phyloP scores from a whole-genome alignment of 2,113 vertebrate species.

The Columbina picui region DNA sequence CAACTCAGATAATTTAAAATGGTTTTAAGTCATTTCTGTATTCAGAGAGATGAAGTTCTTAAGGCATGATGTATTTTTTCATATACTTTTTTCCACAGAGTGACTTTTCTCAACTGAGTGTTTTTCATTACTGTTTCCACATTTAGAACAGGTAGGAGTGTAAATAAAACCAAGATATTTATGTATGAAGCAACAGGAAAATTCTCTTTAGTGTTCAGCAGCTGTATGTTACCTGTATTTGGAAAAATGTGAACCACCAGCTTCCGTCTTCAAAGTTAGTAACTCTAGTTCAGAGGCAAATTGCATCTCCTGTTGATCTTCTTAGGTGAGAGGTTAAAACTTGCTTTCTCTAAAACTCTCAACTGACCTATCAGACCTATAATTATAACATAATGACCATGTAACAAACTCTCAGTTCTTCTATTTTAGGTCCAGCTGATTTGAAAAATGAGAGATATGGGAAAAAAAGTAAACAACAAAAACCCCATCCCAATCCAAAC shows the following conservation, averaged over 20 bases:
- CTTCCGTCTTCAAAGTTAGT: background rate
- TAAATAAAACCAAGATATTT: background rate
- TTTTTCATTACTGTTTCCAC: background rate
- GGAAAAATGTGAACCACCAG: background rate
- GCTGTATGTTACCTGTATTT: background rate
- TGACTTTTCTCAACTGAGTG: background rate
- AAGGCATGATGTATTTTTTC: background rate
- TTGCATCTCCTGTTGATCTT: background rate
- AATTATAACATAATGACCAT: background rate
- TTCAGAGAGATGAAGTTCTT: background rate
- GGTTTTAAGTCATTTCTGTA: background rate
- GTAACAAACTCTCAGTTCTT: background rate
- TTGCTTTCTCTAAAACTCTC: background rate
- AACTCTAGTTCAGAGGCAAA: background rate
- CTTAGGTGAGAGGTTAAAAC: background rate
- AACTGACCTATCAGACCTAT: background rate
- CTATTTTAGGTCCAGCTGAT: background rate
- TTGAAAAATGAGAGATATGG: background rate
- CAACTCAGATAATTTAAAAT: background rate
- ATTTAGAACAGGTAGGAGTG: background rate
- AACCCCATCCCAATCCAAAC: background rate
- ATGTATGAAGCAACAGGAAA: background rate
- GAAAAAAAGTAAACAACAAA: background rate
- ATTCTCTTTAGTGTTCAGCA: background rate
- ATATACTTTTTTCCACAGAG: background rate